Evolutionary conservation across 2,113 vertebrate species (phyloP), one percentile per base, ranked within the genome.

Genomic region (Neotoma lepida): DNA sequence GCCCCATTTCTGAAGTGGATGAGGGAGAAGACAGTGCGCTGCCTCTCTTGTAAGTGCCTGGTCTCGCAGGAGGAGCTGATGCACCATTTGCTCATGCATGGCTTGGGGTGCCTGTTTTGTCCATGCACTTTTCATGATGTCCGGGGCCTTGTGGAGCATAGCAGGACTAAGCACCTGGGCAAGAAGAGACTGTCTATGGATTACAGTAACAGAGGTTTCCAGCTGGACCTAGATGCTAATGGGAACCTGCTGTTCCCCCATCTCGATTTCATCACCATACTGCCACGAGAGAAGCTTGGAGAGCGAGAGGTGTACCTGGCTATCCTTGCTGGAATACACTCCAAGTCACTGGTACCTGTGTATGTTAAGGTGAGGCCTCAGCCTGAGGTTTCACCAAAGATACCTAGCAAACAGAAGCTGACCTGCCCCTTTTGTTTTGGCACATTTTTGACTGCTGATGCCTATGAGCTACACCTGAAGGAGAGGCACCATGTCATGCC

Each of bases 401-500:
- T n/a, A 49, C 58, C 96, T 9, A 90, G 93, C 95, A 97, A 86
- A 26, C 98, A 97, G 95, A 98, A 94, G 26, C 96, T 98, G 0
- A 99, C 99, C 71, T 99, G 99, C 90, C 98, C 99, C 3, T 99
- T 99, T 93, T 99, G 99, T 87, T 98, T 99, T 0, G 98, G 99
- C 89, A 98, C 98, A 2, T 99, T 99, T 58, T 92, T 97, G 64
- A 98, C 97, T 7, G 98, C 98, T 3, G 98, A 99, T 49, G 97
- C 97, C 3, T 99, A 99, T 33, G 99, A 99, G 28, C 97, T 98
- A 88, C 99, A 99, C 95, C 97, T 99, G 97, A 99, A 99, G 94
- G 99, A 99, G 82, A 98, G 99, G 89, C 99, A 99, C 97, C 99
- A 99, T 46, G 99, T 99, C 10, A 99, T 99, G 66, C 99, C 99